These are phyloP conservation scores for Myotis myotis DNA, from an alignment of 2,797 vertebrate species.

Conservation along the genomic window DNA sequence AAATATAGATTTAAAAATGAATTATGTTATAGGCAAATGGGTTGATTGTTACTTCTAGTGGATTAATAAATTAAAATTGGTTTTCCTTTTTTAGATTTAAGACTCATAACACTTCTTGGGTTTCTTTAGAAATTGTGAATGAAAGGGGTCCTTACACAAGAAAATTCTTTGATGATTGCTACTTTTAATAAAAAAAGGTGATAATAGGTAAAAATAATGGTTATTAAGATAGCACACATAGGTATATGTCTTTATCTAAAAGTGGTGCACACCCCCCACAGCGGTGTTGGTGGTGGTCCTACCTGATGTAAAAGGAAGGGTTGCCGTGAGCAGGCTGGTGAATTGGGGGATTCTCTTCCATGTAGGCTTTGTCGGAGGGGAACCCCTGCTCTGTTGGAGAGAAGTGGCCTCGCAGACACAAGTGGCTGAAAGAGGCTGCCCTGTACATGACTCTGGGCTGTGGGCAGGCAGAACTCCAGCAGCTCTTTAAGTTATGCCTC, in stretches of 20 bases:
- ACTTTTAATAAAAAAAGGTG: not conserved
- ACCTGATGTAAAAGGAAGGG: not conserved
- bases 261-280: too few species aligned
- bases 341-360: not conserved
- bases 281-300: not conserved
- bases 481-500: not conserved
- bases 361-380: not conserved
- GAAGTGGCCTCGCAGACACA: not conserved
- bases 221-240: not conserved
- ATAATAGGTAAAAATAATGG: not conserved
- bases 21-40: not conserved
- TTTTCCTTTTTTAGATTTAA: not conserved
- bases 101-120: not conserved
- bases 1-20: slow-evolving; percentile 2
- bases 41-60: not conserved
- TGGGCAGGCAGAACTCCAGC: not conserved
- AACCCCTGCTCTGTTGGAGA: not conserved
- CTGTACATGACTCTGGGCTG: not conserved
- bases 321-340: not conserved
- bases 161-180: not conserved
- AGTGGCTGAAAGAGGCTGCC: not conserved
- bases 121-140: not conserved
- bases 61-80: not conserved
- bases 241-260: not conserved
- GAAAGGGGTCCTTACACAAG: not conserved